phyloP scores from a whole-genome alignment of 2,113 vertebrate species.

The Puffinus mauretanicus region DNA sequence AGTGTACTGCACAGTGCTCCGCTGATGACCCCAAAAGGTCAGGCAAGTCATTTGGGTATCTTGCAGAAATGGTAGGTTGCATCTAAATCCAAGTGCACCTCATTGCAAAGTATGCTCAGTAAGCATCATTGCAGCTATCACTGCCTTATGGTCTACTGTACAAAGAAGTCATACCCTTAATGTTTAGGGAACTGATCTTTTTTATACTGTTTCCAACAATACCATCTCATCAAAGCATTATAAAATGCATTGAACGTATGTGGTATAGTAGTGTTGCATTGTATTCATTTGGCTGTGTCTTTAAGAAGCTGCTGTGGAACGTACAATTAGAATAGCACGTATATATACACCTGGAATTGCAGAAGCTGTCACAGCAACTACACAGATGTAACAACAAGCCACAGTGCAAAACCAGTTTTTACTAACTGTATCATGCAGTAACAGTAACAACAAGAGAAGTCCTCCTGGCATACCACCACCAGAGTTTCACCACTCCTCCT shows the following conservation, averaged over 20 bases:
- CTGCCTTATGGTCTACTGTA: neutral
- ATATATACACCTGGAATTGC: neutral
- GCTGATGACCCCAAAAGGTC: neutral
- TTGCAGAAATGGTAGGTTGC: neutral
- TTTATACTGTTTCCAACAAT: neutral
- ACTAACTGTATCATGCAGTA: neutral
- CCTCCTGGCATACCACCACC: neutral
- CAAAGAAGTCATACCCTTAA: neutral
- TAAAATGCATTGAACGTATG: neutral
- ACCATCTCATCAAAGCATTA: neutral
- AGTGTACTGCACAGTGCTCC: neutral
- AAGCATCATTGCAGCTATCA: neutral
- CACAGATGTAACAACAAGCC: neutral
- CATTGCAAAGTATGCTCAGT: neutral
- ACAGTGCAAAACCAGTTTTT: neutral
- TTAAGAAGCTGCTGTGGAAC: neutral
- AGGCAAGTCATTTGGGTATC: neutral
- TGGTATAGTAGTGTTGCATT: neutral
- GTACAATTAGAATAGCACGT: neutral
- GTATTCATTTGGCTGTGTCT: neutral
- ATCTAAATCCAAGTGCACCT: neutral
- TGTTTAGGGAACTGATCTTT: neutral
- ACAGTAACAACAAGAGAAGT: neutral
- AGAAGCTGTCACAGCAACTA: slow-evolving; percentile 33
- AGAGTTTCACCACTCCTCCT: neutral